phyloP scores from a whole-genome alignment of 2,113 vertebrate genomes.

The Chamaetylas fuelleborni region DNA sequence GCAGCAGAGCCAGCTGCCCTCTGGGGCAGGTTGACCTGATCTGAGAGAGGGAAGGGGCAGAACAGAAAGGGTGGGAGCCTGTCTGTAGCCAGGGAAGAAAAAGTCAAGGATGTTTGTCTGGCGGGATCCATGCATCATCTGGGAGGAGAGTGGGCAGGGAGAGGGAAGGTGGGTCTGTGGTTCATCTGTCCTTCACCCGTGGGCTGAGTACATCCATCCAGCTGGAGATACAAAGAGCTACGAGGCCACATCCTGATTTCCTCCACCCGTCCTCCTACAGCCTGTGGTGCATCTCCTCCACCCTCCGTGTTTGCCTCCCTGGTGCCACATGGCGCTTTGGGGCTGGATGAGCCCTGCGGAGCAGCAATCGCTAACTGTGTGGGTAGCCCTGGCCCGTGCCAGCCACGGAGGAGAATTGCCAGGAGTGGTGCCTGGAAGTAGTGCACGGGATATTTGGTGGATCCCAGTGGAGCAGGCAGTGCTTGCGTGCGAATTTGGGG shows the following conservation, averaged over 20 bases:
- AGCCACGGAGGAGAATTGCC: background rate
- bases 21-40: background rate
- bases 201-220: background rate
- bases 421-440: background rate
- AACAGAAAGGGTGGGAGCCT: background rate
- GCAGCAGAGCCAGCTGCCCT: background rate
- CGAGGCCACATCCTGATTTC: background rate
- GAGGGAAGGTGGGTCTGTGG: background rate
- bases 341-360: background rate
- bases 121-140: background rate
- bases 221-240: background rate
- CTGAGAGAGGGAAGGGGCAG: background rate
- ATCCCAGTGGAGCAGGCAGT: background rate
- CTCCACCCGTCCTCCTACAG: accelerated
- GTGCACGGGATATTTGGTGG: background rate
- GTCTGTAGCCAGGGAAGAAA: background rate
- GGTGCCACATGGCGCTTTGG: background rate
- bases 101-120: background rate
- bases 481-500: accelerated
- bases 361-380: accelerated
- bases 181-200: background rate
- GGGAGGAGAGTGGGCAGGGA: background rate
- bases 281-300: background rate
- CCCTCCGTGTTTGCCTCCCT: background rate
- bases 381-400: background rate